Conservation (phyloP, 2,888 invertebrate genomes). For the Platycheirus albimanus region DNA sequence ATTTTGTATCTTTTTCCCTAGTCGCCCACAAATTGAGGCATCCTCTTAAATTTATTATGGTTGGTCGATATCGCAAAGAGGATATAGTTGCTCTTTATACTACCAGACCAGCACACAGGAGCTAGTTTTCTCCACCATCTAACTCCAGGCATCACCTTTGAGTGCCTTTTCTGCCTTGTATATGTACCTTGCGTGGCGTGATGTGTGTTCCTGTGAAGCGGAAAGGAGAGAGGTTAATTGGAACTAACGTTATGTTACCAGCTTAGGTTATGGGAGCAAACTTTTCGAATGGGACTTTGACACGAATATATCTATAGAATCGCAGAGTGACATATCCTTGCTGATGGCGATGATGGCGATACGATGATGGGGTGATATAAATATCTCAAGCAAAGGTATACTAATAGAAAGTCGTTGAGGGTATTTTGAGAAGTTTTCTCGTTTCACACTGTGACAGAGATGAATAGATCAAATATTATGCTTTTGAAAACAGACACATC, state of each 20-base stretch:
- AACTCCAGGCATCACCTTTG: slow-evolving; percentile 58
- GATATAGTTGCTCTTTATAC: slow-evolving; percentile 30
- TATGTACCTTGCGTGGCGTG: too few species aligned
- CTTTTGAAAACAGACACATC: slow-evolving; percentile 10
- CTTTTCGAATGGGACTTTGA: slow-evolving; percentile 60
- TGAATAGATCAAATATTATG: slow-evolving; percentile 54
- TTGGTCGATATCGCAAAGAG: slow-evolving; percentile 60
- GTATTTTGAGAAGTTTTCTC: slow-evolving; percentile 46
- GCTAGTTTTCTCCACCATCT: slow-evolving; percentile 39
- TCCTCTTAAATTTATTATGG: slow-evolving; percentile 67
- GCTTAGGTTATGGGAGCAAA: slow-evolving; percentile 38
- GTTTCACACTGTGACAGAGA: slow-evolving; percentile 36
- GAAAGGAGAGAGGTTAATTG: slow-evolving; percentile 55
- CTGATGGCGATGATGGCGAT: too few species aligned
- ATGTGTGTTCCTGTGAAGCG: slow-evolving; percentile 24
- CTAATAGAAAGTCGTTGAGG: slow-evolving; percentile 31
- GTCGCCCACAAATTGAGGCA: slow-evolving; percentile 39
- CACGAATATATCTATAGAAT: slow-evolving; percentile 50
- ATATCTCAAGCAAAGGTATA: not conserved
- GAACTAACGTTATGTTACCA: slow-evolving; percentile 64
- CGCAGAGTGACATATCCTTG: slow-evolving; percentile 25
- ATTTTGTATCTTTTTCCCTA: slow-evolving; percentile 16
- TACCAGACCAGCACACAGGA: too few species aligned
- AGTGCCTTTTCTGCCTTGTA: too few species aligned
- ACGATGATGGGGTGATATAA: slow-evolving; percentile 15